Evolutionary conservation across 2,113 vertebrate genomes (phyloP).

Genomic region (Ammodytes marinus): DNA sequence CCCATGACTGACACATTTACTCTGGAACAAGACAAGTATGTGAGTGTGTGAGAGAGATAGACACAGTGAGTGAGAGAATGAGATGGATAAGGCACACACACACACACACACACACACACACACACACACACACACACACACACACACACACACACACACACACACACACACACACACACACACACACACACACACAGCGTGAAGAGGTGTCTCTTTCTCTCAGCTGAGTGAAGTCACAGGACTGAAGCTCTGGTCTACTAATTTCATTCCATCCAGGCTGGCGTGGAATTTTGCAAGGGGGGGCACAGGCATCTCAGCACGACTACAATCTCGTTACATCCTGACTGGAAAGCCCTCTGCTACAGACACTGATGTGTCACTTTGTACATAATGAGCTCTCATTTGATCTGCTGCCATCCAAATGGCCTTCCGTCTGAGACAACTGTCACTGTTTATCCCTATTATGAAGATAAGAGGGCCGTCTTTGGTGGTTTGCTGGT

Average conservation of each 20-base stretch:
- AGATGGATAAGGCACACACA: slow-evolving; percentile 13
- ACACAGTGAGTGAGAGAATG: slow-evolving; percentile 11
- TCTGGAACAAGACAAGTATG: slow-evolving; percentile 66
- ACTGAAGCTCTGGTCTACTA: slow-evolving; percentile 51
- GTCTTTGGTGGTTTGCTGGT: slow-evolving; percentile 53
- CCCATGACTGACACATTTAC: slow-evolving; percentile 76
- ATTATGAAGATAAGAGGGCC: slow-evolving; percentile 69
- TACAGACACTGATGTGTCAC: slow-evolving; percentile 57
- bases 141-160: background rate
- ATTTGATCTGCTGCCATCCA: slow-evolving; percentile 66
- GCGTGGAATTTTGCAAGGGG: slow-evolving; percentile 41
- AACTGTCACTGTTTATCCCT: slow-evolving; percentile 69
- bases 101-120: slow-evolving; percentile 11
- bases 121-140: slow-evolving; percentile 19
- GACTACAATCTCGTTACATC: slow-evolving; percentile 20
- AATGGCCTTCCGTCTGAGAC: slow-evolving; percentile 50
- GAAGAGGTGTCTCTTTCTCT: slow-evolving; percentile 46
- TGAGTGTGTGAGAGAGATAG: slow-evolving; percentile 52
- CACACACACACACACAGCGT: slow-evolving; percentile 20
- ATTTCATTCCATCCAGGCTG: slow-evolving; percentile 53
- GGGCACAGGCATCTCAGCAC: slow-evolving; percentile 24
- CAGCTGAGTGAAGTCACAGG: slow-evolving; percentile 65
- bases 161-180: slow-evolving; percentile 11
- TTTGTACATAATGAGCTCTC: slow-evolving; percentile 62
- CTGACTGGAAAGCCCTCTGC: slow-evolving; percentile 20